Evolutionary conservation across 2,888 invertebrate species (phyloP).

Genomic region (Dorcus hopei): DNA sequence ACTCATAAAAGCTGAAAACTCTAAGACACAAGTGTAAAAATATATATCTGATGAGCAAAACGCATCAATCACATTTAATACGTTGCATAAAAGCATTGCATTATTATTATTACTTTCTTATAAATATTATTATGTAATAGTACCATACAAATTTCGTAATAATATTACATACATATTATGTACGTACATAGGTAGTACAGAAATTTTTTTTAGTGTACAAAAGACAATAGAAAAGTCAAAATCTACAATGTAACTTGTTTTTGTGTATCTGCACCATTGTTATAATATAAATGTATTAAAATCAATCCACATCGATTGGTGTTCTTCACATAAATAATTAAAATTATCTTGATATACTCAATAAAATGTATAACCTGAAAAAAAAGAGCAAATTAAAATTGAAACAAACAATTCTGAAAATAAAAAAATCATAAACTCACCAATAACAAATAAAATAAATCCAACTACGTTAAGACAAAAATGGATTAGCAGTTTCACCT

Average conservation of each 20-base stretch:
- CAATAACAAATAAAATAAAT: constrained; percentile 11
- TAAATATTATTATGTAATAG: constrained; percentile 2
- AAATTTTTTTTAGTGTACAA: background rate
- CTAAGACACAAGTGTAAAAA: constrained; percentile 12
- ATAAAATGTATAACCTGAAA: constrained; percentile 20
- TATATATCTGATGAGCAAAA: constrained; percentile 11
- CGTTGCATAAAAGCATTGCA: constrained; percentile 1
- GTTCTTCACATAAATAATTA: background rate
- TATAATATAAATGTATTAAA: background rate
- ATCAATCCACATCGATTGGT: background rate
- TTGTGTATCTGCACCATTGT: background rate
- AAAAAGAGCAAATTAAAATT: constrained; percentile 5
- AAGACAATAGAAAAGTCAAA: background rate
- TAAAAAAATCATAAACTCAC: constrained; percentile 9
- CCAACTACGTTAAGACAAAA: constrained; percentile 56
- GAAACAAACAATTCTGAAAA: constrained; percentile 7
- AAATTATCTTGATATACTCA: constrained; percentile 1
- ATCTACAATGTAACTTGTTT: background rate
- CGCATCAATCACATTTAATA: constrained; percentile 7
- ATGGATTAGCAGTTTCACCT: constrained; percentile 57
- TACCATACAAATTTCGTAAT: background rate
- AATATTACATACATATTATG: background rate
- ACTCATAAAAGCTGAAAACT: background rate
- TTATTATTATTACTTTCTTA: background rate
- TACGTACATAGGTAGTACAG: background rate